A percentile compares a stretch with the other conserved stretches of the same genome.
phyloP scores from a whole-genome alignment of 2,888 invertebrate genomes.

The Polyommatus icarus region DNA sequence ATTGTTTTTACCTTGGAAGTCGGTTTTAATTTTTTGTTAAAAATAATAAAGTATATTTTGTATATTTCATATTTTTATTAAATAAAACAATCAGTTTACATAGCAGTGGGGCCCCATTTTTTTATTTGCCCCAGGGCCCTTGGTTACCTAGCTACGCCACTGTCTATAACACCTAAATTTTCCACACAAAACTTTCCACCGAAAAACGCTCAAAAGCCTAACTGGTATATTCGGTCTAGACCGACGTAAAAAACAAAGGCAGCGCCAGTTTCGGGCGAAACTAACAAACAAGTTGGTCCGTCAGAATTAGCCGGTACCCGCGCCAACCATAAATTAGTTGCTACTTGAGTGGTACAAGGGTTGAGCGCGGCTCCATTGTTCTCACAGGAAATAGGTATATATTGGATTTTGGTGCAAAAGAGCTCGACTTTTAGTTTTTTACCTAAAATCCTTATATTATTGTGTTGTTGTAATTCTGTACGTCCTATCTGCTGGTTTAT shows the following conservation, averaged over 20 bases:
- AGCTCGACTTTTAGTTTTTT: no score
- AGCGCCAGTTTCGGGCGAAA: constrained; percentile 24
- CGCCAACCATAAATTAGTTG: constrained; percentile 76
- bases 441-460: no score
- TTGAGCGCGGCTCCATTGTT: constrained; percentile 52
- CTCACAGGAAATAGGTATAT: not conserved
- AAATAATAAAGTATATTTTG: no score
- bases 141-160: no score
- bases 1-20: no score
- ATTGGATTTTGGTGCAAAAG: not conserved
- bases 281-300: constrained; percentile 48
- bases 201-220: not conserved
- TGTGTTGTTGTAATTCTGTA: no score
- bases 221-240: constrained; percentile 9
- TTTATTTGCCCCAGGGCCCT: no score
- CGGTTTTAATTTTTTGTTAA: no score
- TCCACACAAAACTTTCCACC: not conserved
- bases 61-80: no score
- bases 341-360: constrained; percentile 67
- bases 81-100: no score
- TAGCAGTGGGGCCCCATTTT: no score
- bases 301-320: constrained; percentile 71
- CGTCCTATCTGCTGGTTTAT: no score
- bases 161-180: not conserved
- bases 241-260: constrained; percentile 11